Percentiles rank a stretch among this genome's conserved stretches.
phyloP scores from a whole-genome alignment of 2,888 invertebrate species.

The Cephus pulcher region DNA sequence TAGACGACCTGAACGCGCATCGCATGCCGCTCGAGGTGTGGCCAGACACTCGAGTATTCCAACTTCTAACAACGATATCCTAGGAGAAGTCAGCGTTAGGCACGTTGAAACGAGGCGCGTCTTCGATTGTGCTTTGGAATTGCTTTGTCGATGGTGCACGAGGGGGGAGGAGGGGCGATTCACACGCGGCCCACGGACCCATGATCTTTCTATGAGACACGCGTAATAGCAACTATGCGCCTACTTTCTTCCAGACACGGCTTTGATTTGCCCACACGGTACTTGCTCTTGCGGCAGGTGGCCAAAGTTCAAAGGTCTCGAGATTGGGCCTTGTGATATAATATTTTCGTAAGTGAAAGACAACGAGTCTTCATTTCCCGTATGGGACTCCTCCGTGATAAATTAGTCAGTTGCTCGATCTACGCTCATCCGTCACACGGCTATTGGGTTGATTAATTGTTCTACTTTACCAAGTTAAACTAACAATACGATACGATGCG shows the following conservation, averaged over 20 bases:
- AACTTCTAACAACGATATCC: slow-evolving; percentile 8
- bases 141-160: slow-evolving; percentile 43
- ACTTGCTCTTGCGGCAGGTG: not conserved
- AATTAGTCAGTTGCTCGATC: not conserved
- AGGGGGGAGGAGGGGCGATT: slow-evolving; percentile 34
- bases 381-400: not conserved
- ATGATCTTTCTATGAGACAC: slow-evolving; percentile 32
- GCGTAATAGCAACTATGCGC: slow-evolving; percentile 25
- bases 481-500: not conserved
- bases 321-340: not conserved
- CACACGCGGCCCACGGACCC: slow-evolving; percentile 56
- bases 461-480: slow-evolving; percentile 12
- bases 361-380: not conserved
- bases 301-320: not conserved
- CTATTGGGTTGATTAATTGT: slow-evolving; percentile 18
- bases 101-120: slow-evolving; percentile 39
- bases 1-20: slow-evolving; percentile 27
- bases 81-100: slow-evolving; percentile 12
- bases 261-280: not conserved
- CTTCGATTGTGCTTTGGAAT: slow-evolving; percentile 45
- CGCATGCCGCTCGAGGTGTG: slow-evolving; percentile 39
- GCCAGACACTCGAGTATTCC: slow-evolving; percentile 26
- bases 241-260: slow-evolving; percentile 21
- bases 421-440: not conserved
- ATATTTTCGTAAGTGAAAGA: not conserved